A percentile compares a stretch with the other conserved stretches of the same genome.
These are phyloP conservation scores for Cuniculus paca DNA, from an alignment of 2,797 vertebrate genomes.

Conservation along the genomic window DNA sequence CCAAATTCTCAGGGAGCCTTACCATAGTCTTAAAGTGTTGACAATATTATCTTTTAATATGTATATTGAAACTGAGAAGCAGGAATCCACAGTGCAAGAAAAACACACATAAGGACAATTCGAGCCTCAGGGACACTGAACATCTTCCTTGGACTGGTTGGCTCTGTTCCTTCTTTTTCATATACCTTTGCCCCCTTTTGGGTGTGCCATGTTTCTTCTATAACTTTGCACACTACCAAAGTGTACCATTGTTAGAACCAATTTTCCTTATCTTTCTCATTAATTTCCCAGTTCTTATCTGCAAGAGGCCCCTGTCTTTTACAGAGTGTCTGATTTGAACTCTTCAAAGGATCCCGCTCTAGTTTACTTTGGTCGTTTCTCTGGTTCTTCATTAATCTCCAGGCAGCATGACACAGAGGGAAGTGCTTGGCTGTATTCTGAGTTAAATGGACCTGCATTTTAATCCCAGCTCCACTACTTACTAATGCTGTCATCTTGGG, in stretches of 20 bases:
- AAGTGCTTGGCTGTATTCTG: background rate
- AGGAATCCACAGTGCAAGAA: background rate
- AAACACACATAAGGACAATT: background rate
- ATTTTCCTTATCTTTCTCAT: background rate
- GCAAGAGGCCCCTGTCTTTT: background rate
- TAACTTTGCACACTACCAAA: background rate
- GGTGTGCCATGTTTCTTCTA: background rate
- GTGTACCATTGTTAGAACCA: background rate
- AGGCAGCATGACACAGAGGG: background rate
- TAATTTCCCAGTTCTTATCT: background rate
- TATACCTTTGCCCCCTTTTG: background rate
- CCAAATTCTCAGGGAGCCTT: background rate
- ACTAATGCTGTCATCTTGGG: background rate
- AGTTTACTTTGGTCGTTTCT: background rate
- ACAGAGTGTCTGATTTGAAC: background rate
- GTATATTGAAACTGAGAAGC: constrained; percentile 2
- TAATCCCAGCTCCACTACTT: background rate
- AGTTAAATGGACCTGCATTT: background rate
- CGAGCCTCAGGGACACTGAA: background rate
- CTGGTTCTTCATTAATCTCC: background rate
- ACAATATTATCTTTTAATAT: background rate
- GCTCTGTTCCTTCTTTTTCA: background rate
- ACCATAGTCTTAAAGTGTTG: background rate
- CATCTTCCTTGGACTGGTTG: background rate
- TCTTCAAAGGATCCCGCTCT: background rate